Evolutionary conservation across 2,113 vertebrate species (phyloP), one percentile per base, ranked within the genome.

Genomic region (Cyanocitta stelleri): DNA sequence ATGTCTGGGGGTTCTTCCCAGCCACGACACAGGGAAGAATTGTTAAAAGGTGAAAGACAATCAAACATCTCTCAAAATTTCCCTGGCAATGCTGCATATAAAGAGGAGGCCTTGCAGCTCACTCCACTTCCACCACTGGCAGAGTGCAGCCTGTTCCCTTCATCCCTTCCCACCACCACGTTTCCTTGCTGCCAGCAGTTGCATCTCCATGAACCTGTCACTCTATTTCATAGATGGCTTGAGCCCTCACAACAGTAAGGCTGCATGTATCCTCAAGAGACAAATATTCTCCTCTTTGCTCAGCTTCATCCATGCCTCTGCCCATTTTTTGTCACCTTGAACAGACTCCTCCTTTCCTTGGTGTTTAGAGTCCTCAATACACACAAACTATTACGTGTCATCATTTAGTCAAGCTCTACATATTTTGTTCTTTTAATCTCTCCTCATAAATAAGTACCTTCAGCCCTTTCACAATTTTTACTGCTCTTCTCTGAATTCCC

Each of bases 381-480:
- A 71, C 64, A 67, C 87, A 68, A 90, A 89, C 37, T 72, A 18
- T 54, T 94, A 82, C 16, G 0, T 74, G 62, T 82, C 55, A 87
- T 82, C 15, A 1, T 82, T 91, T 95, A 95, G 79, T 55, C 78
- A 90, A 96, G 78, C 76, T 94, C 68, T 90, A 72, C 62, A 46
- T 89, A 93, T 91, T 96, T 95, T 77, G 54, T 62, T 79, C 43
- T 90, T 94, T 86, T 93, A 97, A 83, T 95, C 39, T 92, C 74
- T 66, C 62, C 62, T 93, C 66, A 78, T 77, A 94, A 94, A 86
- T 93, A 91, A 93, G 55, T 89, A 86, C 51, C 59, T 85, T 51
- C 55, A 77, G 75, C 19, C 75, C 76, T 33, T 91, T 94, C 72
- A 94, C 88, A 46, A 71, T 91, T 90, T 92, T 87, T 89, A 73